A percentile compares a stretch with the other conserved stretches of the same genome.
These are phyloP conservation scores for Epinotia brunnichana DNA, from an alignment of 2,888 invertebrate species.

Conservation along the genomic window DNA sequence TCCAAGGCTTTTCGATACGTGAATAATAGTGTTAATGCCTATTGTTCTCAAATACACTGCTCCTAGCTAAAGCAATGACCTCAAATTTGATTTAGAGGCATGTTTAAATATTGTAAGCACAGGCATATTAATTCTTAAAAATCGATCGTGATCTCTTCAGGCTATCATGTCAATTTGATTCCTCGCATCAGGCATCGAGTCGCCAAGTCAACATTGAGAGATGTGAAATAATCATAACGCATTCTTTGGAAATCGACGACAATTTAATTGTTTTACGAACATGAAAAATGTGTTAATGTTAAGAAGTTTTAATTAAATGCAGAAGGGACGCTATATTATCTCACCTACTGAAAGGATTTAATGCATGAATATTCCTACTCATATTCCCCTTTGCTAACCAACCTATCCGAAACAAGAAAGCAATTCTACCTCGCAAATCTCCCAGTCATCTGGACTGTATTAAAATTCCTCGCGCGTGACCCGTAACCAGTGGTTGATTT, in stretches of 20 bases:
- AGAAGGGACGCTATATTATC: neutral
- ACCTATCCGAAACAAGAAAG: constrained; percentile 47
- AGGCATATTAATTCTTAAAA: neutral
- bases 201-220: too few species aligned
- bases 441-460: constrained; percentile 42
- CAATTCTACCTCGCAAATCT: constrained; percentile 30
- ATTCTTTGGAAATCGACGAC: neutral
- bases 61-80: neutral
- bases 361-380: neutral
- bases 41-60: constrained; percentile 2
- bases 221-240: neutral
- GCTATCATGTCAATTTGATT: neutral
- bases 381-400: constrained; percentile 6
- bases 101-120: neutral
- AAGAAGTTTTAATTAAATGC: neutral
- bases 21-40: constrained; percentile 2
- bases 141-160: neutral
- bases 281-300: neutral
- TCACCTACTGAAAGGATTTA: neutral
- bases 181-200: too few species aligned
- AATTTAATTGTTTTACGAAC: neutral
- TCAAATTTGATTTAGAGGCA: neutral
- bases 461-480: constrained; percentile 47
- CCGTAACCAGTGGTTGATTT: constrained; percentile 51
- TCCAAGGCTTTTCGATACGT: constrained; percentile 10